These are phyloP conservation scores for Accipiter virgatus DNA, from an alignment of 2,113 vertebrate species.

Conservation along the genomic window DNA sequence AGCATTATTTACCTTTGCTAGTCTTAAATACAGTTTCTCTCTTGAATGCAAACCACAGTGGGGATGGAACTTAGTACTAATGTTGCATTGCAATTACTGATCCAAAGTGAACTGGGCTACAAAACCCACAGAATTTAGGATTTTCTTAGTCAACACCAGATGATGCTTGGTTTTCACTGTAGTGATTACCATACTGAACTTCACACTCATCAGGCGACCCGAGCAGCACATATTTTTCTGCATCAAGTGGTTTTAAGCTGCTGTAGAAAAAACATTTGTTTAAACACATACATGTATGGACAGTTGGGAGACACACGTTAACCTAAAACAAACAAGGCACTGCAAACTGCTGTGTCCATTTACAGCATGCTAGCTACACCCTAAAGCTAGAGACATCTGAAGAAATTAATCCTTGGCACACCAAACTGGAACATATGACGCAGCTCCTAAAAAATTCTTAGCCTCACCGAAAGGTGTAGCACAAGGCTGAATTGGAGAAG, in stretches of 20 bases:
- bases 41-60: background rate
- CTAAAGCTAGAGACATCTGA: rapidly evolving
- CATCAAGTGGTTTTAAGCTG: background rate
- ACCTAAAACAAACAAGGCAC: background rate
- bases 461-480: background rate
- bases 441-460: background rate
- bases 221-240: background rate
- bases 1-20: background rate
- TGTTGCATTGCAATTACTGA: background rate
- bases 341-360: background rate
- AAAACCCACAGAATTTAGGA: background rate
- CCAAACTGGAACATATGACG: background rate
- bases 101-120: background rate
- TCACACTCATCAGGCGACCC: background rate
- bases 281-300: background rate
- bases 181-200: background rate
- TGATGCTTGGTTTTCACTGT: background rate
- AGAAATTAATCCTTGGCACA: background rate
- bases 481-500: background rate
- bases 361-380: background rate
- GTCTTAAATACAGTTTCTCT: background rate
- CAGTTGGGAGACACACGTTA: background rate
- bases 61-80: background rate
- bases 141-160: background rate
- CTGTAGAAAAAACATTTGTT: background rate